Evolutionary conservation across 92 coral and sea anemone species (phyloP).

Genomic region (Umimayanthus kanabou): DNA sequence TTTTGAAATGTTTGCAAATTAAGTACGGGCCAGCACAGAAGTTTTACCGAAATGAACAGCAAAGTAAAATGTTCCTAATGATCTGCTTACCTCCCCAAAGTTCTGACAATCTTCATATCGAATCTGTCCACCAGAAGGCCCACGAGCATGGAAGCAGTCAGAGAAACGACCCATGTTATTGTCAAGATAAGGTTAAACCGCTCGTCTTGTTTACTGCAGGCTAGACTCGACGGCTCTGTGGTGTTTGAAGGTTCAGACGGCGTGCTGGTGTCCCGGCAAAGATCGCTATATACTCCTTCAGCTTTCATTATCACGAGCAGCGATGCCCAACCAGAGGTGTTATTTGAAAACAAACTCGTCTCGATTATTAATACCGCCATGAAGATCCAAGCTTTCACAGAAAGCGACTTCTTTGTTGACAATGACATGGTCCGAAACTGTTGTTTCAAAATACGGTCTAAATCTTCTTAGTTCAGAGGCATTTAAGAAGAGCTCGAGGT

Average conservation of each 20-base stretch:
- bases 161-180: neutral
- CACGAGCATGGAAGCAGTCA: neutral
- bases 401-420: neutral
- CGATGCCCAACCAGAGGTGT: neutral
- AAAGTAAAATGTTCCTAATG: neutral
- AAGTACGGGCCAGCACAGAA: neutral
- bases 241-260: neutral
- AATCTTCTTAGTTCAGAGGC: neutral
- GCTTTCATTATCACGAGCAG: constrained; percentile 19
- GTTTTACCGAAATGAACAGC: neutral
- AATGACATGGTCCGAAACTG: neutral
- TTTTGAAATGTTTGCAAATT: no score
- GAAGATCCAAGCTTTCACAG: neutral
- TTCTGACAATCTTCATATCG: constrained; percentile 15
- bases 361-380: constrained; percentile 7
- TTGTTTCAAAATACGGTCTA: neutral
- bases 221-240: constrained; percentile 3
- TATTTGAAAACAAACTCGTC: constrained; percentile 12
- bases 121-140: constrained; percentile 20
- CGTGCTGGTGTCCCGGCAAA: neutral
- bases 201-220: constrained; percentile 2
- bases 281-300: constrained; percentile 12
- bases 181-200: constrained; percentile 24
- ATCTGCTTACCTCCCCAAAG: constrained; percentile 22
- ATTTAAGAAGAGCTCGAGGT: neutral